A percentile compares a stretch with the other conserved stretches of the same genome.
phyloP scores from a whole-genome alignment of 2,888 invertebrate species.

The Caenorhabditis sp. region DNA sequence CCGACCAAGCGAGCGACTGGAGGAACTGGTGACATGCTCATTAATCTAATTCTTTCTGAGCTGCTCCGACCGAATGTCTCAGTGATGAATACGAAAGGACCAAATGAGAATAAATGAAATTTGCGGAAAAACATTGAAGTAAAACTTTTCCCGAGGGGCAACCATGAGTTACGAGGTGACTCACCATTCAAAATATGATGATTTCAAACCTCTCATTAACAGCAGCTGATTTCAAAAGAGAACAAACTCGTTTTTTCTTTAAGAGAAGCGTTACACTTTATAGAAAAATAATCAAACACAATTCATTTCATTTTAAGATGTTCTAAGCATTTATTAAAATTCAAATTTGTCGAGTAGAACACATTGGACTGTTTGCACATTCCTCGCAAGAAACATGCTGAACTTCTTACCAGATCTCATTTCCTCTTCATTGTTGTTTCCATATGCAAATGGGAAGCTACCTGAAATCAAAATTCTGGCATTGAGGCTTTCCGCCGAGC shows the following conservation, averaged over 20 bases:
- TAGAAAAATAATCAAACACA: no score
- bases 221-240: no score
- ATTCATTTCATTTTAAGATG: no score
- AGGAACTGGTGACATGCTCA: not conserved
- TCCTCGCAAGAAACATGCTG: conserved; percentile 39
- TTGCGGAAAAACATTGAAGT: no score
- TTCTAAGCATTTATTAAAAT: conserved; percentile 4
- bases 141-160: no score
- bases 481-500: no score
- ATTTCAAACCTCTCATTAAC: no score
- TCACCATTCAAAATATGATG: no score
- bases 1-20: not conserved
- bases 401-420: conserved; percentile 20
- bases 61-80: not conserved
- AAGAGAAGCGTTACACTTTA: no score
- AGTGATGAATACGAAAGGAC: not conserved
- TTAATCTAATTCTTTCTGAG: not conserved
- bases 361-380: conserved; percentile 42
- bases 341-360: conserved; percentile 30
- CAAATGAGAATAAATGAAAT: no score
- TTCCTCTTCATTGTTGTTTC: conserved; percentile 9
- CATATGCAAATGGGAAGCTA: conserved; percentile 29
- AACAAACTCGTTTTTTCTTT: no score
- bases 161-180: no score
- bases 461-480: conserved; percentile 29